Base-by-base conservation (phyloP, 2,797 vertebrate genomes). In the Tragelaphus eurycerus region DNA sequence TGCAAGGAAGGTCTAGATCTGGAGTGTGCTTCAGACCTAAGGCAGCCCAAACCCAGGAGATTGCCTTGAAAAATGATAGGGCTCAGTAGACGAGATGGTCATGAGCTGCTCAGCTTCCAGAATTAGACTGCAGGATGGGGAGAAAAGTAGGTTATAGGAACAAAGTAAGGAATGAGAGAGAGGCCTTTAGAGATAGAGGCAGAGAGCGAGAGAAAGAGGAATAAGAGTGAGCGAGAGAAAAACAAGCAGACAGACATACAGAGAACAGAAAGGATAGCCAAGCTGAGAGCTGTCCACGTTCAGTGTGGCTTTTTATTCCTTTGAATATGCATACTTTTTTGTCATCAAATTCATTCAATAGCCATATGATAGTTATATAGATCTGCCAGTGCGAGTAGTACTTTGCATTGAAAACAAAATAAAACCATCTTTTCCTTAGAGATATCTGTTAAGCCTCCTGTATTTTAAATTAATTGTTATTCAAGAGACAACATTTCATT, bases 381-480 rank as follows among this genome's bases (percentile, higher is more conserved):
- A 90, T 88, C 52, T 93, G 21, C 67, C 78, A 82, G 23, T 25
- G 6, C 14, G 55, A 83, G 83, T 3, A 57, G 34, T 10, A 15
- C 21, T 96, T 96, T 62, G 16, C 17, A 82, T 78, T 76, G 59
- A 82, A 94, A 82, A 38, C 48, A 95, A 93, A 96, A 90, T 43
- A 4, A 82, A 92, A n/a, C 17, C 10, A 13, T 86, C 23, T 93
- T 96, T 96, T 71, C 52, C 71, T 83, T 55, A 83, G 79, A 74
- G 93, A 71, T 48, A 43, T 83, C 27, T 64, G 23, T 94, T 92
- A 83, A 87, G 46, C 25, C 64, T 50, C 25, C 34, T 90, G 31
- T 64, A 67, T 97, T 55, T 93, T 84, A 91, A 89, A 81, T 94
- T 92, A 87, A 92, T 90, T 90, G 43, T 93, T 6, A 50, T 91